Evolutionary conservation across 2,888 invertebrate species (phyloP).

Genomic region (Neoitamus cyanurus): DNA sequence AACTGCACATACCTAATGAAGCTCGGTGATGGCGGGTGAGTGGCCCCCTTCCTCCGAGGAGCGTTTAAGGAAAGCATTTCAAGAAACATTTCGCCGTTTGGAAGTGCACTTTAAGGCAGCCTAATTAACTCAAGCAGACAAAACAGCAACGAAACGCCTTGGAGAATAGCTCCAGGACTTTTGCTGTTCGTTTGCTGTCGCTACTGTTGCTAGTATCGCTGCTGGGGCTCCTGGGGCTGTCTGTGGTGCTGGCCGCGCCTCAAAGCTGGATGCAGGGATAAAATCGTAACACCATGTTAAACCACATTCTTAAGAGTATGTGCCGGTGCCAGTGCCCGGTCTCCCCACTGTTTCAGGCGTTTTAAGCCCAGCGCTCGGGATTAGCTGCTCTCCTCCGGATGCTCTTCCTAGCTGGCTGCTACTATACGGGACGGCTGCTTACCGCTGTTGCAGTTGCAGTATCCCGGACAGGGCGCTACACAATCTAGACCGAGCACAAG

Average conservation of each 20-base stretch:
- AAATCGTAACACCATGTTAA: constrained; percentile 25
- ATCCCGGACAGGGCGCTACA: not conserved
- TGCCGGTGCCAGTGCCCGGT: not conserved
- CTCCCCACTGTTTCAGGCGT: not conserved
- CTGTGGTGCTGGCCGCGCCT: not conserved
- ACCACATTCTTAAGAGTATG: constrained; percentile 24
- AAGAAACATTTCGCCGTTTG: constrained; percentile 10
- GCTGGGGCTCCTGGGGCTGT: not conserved
- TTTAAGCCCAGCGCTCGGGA: not conserved
- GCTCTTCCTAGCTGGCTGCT: not conserved
- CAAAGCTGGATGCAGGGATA: not conserved
- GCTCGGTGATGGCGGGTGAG: not conserved
- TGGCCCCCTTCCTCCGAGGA: not conserved
- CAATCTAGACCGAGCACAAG: not conserved
- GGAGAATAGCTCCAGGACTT: constrained; percentile 19
- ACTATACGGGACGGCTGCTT: too few relatives aligned
- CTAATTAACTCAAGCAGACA: constrained; percentile 32
- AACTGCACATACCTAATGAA: constrained; percentile 28
- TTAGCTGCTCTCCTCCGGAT: not conserved
- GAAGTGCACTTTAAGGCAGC: constrained; percentile 29
- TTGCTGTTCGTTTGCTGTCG: not conserved
- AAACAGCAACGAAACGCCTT: constrained; percentile 22
- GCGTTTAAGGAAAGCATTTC: constrained; percentile 24
- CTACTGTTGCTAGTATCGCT: not conserved
- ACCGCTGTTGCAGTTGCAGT: not conserved